Percentiles rank a stretch among this genome's conserved stretches.
Evolutionary conservation across 2,888 invertebrate species (phyloP).

Genomic region (Spatulosminthurus flaviceps): DNA sequence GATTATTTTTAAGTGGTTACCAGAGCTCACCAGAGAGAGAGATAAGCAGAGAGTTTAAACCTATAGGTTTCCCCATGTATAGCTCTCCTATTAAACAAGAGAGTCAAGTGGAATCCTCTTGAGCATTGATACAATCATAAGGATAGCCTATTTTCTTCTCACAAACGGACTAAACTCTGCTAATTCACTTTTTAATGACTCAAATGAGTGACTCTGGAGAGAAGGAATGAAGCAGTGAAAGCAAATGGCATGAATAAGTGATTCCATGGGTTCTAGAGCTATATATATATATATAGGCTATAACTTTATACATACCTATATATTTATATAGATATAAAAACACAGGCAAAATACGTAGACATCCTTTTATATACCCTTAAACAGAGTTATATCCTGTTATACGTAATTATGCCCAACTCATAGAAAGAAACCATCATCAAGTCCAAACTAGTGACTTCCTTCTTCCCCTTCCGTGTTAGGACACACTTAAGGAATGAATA

Average conservation of each 20-base stretch:
- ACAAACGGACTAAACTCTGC: constrained; percentile 22
- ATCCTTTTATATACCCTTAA: no score
- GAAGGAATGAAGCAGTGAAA: constrained; percentile 12
- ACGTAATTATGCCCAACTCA: no score
- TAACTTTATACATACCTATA: no score
- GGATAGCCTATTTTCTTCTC: constrained; percentile 8
- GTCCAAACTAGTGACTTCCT: no score
- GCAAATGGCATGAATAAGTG: constrained; percentile 27
- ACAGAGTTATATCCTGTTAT: no score
- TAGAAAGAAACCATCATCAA: no score
- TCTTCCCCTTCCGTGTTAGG: no score
- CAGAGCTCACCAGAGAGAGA: not conserved
- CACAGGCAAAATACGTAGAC: no score
- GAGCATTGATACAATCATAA: constrained; percentile 18
- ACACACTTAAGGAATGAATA: no score
- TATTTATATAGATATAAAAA: no score
- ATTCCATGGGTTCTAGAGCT: not conserved
- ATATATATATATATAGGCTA: not conserved
- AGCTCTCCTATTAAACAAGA: not conserved
- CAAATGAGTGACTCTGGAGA: constrained; percentile 16
- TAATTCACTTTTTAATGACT: constrained; percentile 23
- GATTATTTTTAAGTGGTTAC: constrained; percentile 3
- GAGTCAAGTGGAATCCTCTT: not conserved
- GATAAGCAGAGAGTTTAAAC: not conserved
- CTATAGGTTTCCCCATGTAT: not conserved